A percentile compares a stretch with the other conserved stretches of the same genome.
These are phyloP conservation scores for Liodrosophila aerea DNA, from an alignment of 2,888 invertebrate species.

Conservation along the genomic window DNA sequence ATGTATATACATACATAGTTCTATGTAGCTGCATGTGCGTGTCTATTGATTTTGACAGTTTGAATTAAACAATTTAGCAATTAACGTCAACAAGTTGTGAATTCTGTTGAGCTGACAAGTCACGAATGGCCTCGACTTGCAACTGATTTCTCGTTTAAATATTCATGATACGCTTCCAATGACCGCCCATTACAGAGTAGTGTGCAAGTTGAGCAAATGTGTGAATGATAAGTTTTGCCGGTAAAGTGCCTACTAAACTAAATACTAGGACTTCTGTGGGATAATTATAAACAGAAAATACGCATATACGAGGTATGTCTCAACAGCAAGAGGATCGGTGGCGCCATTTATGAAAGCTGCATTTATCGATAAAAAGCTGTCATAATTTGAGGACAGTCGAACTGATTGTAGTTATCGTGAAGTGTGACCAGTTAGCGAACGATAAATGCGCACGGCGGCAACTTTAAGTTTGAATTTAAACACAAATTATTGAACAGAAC, in stretches of 20 bases:
- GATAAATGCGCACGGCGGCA: not conserved
- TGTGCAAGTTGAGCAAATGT: not conserved
- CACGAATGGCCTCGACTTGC: constrained; percentile 48
- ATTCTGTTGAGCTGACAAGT: constrained; percentile 56
- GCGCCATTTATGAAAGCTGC: no score
- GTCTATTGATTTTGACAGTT: constrained; percentile 70
- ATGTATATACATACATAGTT: no score
- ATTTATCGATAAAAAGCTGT: not conserved
- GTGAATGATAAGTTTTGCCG: no score
- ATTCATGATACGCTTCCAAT: constrained; percentile 52
- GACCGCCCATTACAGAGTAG: constrained; percentile 10
- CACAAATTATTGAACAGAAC: no score
- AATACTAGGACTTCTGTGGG: not conserved
- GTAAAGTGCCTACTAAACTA: not conserved
- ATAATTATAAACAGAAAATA: not conserved
- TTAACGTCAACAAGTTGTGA: constrained; percentile 78
- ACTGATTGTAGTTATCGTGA: no score
- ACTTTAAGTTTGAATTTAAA: not conserved
- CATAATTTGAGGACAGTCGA: no score
- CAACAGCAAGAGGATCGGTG: no score
- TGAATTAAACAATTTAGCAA: constrained; percentile 78
- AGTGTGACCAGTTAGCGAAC: not conserved
- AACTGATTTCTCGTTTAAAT: constrained; percentile 36
- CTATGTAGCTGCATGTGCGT: constrained; percentile 39
- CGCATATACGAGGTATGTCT: no score